Evolutionary conservation across 2,888 invertebrate genomes (phyloP), one percentile per base, ranked within the genome.

Genomic region (Hydrotaea cyrtoneurina): DNA sequence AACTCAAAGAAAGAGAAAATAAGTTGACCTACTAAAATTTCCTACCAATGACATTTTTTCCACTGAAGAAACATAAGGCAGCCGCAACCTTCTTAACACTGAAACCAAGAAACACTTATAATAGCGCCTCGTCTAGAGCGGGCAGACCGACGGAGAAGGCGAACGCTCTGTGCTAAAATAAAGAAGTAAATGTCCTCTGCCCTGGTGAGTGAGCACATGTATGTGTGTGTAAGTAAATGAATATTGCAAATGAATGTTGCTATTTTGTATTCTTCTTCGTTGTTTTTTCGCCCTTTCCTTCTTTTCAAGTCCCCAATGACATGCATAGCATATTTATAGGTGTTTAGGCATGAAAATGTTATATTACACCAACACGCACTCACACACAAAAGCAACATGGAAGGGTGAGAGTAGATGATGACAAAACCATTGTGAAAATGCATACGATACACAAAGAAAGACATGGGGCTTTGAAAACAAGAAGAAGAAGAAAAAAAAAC

Each of bases 301-400:
- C 11, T 31, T 80, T 43, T 17, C 17, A 66, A 66, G 55, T 55
- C 53, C 39, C 53, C 71, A 78, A 80, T 72, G 77, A 78, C 80
- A 83, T 78, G 80, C 82, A 83, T 80, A 78, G 82, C 83, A 80
- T 86, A 82, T 80, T 82, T 83, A 86, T 80, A 84, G 83, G 80
- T 76, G 80, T 80, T 82, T 86, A 82, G 59, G 43, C 55, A 73
- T 57, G 43, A 21, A 73, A n/a, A 57, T 73, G 46, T 73, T 57
- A 50, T 39, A 46, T 73, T 59, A n/a, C 15, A n/a, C 64, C 66
- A 71, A 43, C 50, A 23, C 1, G 0, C 31, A 31, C 31, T 4
- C 31, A 31, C 31, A 31, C 31, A 31, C 31, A 7, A 31, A 5
- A 50, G 46, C 19, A 21, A 19, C 7, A 36, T 15, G 21, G 43